Base-by-base conservation (phyloP, 2,888 invertebrate species). In the Drosophila heteroneura region DNA sequence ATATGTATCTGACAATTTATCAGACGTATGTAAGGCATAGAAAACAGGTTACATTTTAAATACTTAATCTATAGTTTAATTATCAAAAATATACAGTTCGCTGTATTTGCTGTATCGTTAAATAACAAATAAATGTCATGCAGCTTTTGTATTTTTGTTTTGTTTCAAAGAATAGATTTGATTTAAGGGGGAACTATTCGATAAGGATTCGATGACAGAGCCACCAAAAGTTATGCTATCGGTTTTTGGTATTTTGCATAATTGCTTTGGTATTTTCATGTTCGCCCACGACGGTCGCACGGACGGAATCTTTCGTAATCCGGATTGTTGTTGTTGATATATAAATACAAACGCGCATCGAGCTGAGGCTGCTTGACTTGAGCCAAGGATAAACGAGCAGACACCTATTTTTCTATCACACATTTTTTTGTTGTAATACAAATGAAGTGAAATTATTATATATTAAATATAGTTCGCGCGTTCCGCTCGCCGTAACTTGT, bases 271-370 rank as follows among this genome's bases (percentile, higher is more conserved):
- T 35, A 51, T 60, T 49, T 59, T 52, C 14, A 30, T n/a, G 7
- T 10, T 49, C 14, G 19, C 14, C 3, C 22, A 6, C 9, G 3
- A 58, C 44, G 76, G 76, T 41, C 75, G 66, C 76, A 63, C 62
- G 30, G 12, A 5, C 26, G 16, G 22, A 37, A 51, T 71, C 62
- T 75, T 76, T 76, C 73, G 68, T 73, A 76, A 76, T 73, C 52
- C 52, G 60, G 28, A 57, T 76, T 68, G 76, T 77, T 76, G 47
- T 66, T 72, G 67, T 65, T 66, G 33, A 52, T 26, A 26, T 26
- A 26, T 47, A 28, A 47, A 47, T 47, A 28, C 47, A 47, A 47
- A 16, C 26, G 47, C 47, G 28, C 26, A 47, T 16, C 16, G 47
- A 47, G 47, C 16, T 26, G 47, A 26, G 26, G 16, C 47, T 47